Base-by-base conservation (phyloP, 2,113 vertebrate species). In the Callionymus lyra region DNA sequence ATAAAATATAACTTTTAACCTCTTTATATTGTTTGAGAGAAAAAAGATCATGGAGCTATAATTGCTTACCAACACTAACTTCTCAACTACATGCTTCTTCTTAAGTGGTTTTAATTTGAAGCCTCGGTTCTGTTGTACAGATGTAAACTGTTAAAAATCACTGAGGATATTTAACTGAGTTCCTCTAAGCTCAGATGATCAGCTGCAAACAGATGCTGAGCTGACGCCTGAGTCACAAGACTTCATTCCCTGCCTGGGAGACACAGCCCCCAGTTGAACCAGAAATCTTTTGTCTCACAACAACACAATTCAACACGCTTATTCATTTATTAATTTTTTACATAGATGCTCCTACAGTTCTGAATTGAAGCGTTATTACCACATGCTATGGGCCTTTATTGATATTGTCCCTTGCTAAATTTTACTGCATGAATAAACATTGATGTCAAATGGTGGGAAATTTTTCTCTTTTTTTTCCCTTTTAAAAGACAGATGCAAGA, bases 151-250 rank as follows among this genome's bases (percentile, higher is more conserved):
- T 60, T 57, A 66, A 55, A 70, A 60, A 75, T 66, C 43, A 58
- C 47, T 36, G 36, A 63, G 47, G 35, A 52, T 54, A 50, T 50
- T 73, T 76, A 48, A 66, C 55, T 18, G 53, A 65, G 66, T 55
- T 56, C 57, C 32, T 62, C 48, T 57, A 32, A 27, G 66, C 76
- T 86, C 79, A 83, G 82, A 86, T 84, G 82, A 86, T 84, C 74
- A 63, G 75, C 62, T 70, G 66, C 70, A 81, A 76, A 70, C 72
- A 81, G 78, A 83, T 73, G 76, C 74, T 73, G 76, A 74, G 81
- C 72, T 79, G 78, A 77, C 48, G 79, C 59, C 53, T 54, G 53
- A 81, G 84, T 87, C 85, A 87, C 85, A 86, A 85, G 85, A 86
- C 81, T 59, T 59, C 52, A 65, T 65, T 68, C 68, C 60, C 65